Evolutionary conservation across 2,113 vertebrate genomes (phyloP), one percentile per base, ranked within the genome.

Genomic region (Gavia stellata): DNA sequence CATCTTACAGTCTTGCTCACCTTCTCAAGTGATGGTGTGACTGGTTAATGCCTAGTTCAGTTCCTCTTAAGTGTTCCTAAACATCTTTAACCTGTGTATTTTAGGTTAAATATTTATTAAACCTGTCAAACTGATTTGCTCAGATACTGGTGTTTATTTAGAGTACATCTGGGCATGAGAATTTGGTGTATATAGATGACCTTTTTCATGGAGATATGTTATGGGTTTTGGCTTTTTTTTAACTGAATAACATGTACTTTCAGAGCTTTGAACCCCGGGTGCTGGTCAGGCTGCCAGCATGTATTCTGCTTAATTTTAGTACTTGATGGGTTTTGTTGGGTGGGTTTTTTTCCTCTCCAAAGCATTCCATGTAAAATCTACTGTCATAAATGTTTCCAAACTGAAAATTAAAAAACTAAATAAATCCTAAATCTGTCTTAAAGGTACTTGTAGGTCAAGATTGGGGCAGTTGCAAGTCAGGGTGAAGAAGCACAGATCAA

Each of bases 321-420:
- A 0, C 42, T 70, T 24, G 33, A 15, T 68, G 44, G 34, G 5
- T 8, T 59, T 33, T 23, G 15, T 10, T 10, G 12, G 17, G 12
- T 29, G 26, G 13, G n/a, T 21, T 17, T 33, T 24, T 34, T 17
- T 1, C 1, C 7, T 9, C 23, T 9, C 7, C 8, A 8, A 24
- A 62, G 2, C 44, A 29, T 53, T 80, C 33, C 1, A 0, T n/a
- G 34, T 42, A 18, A 58, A 81, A 67, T 50, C 21, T 45, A 4
- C 10, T 19, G 17, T 63, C 16, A 23, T 17, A 40, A 81, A 5
- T 45, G 3, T 38, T 86, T 58, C 15, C 42, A 49, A 15, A 33
- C 11, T 25, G 52, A 86, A 71, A 75, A 89, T 33, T 3, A 20
- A 40, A 31, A 33, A 45, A 14, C 53, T 40, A 21, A 56, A 42